A percentile compares a stretch with the other conserved stretches of the same genome.
Conservation (phyloP, 2,888 invertebrate genomes). For the Drosophila antonietae region DNA sequence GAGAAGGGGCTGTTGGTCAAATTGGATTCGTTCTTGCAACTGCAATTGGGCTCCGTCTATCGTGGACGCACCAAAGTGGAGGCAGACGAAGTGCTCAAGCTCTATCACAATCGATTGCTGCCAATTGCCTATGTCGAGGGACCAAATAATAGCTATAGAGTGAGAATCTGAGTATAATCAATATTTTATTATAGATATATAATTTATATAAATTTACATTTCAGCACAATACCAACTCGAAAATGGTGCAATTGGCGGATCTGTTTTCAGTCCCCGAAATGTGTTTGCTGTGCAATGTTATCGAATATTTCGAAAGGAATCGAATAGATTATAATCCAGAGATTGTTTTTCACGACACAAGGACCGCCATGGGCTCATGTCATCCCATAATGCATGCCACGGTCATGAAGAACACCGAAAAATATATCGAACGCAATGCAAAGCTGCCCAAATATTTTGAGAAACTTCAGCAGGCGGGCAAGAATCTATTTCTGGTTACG, state of each 20-base stretch:
- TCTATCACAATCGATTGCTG: slow-evolving; percentile 94
- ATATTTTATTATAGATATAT: background rate
- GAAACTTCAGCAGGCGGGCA: slow-evolving; percentile 89
- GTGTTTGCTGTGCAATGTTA: slow-evolving; percentile 95
- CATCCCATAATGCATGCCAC: slow-evolving; percentile 95
- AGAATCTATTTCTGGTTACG: slow-evolving; percentile 97
- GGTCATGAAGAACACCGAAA: slow-evolving; percentile 92
- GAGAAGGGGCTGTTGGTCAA: slow-evolving; percentile 97
- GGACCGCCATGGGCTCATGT: slow-evolving; percentile 94
- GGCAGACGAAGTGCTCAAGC: slow-evolving; percentile 92
- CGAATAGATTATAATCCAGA: slow-evolving; percentile 97
- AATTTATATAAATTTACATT: background rate
- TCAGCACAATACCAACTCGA: slow-evolving; percentile 84
- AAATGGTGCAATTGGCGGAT: slow-evolving; percentile 98
- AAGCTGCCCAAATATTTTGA: slow-evolving; percentile 91
- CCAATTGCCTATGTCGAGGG: slow-evolving; percentile 95
- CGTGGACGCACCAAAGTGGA: slow-evolving; percentile 92
- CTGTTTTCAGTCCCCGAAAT: slow-evolving; percentile 98
- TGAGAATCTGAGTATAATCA: background rate
- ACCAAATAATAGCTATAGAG: slow-evolving; percentile 86
- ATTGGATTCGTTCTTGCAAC: slow-evolving; percentile 97
- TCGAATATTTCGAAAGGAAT: slow-evolving; percentile 95
- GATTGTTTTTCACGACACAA: slow-evolving; percentile 96
- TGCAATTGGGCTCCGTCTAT: slow-evolving; percentile 97
- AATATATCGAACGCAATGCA: slow-evolving; percentile 91